Evolutionary conservation across 2,797 vertebrate genomes (phyloP).

Genomic region (Synanceia verrucosa): DNA sequence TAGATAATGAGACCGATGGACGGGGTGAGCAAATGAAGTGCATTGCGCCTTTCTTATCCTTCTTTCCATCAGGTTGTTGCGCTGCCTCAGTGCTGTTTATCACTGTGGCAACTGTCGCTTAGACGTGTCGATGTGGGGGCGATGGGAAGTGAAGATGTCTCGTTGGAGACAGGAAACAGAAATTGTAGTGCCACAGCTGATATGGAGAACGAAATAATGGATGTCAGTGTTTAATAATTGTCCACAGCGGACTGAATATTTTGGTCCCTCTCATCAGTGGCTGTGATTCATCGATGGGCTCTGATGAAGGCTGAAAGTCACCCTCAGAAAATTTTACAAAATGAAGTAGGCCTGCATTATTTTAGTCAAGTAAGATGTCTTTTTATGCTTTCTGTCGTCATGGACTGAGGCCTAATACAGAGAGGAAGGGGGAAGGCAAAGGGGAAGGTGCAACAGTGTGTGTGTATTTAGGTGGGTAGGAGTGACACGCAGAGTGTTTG

Average conservation of each 20-base stretch:
- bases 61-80: conserved; percentile 53
- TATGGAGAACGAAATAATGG: conserved; percentile 38
- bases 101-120: conserved; percentile 75
- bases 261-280: conserved; percentile 29
- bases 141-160: conserved; percentile 66
- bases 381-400: neutral
- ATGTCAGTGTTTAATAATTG: conserved; percentile 25
- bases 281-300: conserved; percentile 9
- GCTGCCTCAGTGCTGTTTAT: conserved; percentile 62
- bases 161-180: conserved; percentile 62
- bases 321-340: conserved; percentile 16
- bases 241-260: conserved; percentile 20
- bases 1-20: conserved; percentile 21
- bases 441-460: neutral
- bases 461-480: neutral
- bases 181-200: conserved; percentile 46
- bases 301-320: neutral
- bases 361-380: conserved; percentile 5
- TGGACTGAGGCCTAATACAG: neutral
- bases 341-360: conserved; percentile 4
- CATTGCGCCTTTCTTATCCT: conserved; percentile 21
- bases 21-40: conserved; percentile 8
- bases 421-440: neutral
- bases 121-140: conserved; percentile 61
- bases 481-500: neutral